A percentile compares a stretch with the other conserved stretches of the same genome.
Evolutionary conservation across 2,113 vertebrate species (phyloP).

Genomic region (Nyctibius bracteatus): DNA sequence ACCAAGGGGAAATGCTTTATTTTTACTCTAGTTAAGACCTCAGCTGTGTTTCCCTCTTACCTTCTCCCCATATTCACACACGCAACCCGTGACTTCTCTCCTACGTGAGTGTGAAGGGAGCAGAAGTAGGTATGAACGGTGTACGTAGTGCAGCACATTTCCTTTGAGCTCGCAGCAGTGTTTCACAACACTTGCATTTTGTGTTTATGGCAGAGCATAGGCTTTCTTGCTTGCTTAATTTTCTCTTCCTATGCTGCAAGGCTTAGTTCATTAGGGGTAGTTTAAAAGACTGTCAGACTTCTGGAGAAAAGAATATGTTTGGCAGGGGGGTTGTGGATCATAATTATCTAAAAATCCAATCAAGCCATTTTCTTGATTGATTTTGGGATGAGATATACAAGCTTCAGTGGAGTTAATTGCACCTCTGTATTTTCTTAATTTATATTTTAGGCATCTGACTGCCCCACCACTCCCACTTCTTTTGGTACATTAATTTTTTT

Average conservation of each 20-base stretch:
- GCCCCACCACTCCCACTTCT: neutral
- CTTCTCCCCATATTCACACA: neutral
- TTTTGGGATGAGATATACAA: neutral
- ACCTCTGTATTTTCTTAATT: neutral
- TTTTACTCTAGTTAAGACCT: neutral
- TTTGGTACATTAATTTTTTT: neutral
- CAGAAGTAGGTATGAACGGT: neutral
- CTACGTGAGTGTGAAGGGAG: neutral
- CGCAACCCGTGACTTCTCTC: neutral
- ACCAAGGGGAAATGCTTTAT: neutral
- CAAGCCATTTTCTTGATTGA: neutral
- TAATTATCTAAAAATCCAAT: constrained; percentile 22
- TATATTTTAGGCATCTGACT: neutral
- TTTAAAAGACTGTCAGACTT: neutral
- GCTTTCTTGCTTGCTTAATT: neutral
- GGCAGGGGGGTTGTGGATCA: neutral
- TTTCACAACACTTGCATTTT: neutral
- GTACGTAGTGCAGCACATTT: neutral
- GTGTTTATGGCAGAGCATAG: neutral
- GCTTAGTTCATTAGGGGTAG: neutral
- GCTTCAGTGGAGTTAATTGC: constrained; percentile 2
- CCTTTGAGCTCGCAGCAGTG: neutral
- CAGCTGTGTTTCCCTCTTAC: neutral
- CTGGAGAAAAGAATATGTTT: neutral
- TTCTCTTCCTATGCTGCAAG: neutral